A percentile compares a stretch with the other conserved stretches of the same genome.
Evolutionary conservation across 2,113 vertebrate species (phyloP).

Genomic region (Tetrax tetrax): DNA sequence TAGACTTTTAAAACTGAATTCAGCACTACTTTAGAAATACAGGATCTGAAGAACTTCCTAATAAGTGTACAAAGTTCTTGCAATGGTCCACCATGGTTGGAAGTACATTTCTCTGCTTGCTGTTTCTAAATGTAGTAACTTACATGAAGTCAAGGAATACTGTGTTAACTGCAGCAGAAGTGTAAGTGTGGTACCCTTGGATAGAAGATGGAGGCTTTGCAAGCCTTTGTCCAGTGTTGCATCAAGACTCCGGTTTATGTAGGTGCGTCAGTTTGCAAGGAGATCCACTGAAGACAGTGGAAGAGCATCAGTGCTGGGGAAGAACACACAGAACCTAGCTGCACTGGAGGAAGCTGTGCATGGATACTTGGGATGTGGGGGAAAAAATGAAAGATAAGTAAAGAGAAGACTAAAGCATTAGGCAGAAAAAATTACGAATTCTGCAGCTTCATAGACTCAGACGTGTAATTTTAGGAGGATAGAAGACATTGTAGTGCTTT

Average conservation of each 20-base stretch:
- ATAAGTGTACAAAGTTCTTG: neutral
- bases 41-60: neutral
- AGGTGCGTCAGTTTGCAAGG: neutral
- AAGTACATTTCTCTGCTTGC: neutral
- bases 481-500: neutral
- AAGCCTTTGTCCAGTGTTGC: neutral
- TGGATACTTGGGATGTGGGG: neutral
- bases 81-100: fast-evolving
- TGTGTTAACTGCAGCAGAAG: neutral
- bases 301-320: neutral
- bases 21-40: neutral
- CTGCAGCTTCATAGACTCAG: neutral
- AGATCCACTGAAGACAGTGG: neutral
- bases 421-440: neutral
- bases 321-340: neutral
- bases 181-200: neutral
- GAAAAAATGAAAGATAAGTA: neutral
- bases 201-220: neutral
- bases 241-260: neutral
- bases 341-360: neutral
- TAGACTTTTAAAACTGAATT: neutral
- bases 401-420: neutral
- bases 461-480: neutral
- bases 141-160: neutral
- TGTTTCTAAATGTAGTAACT: neutral